phyloP scores from a whole-genome alignment of 1,140 invertebrate species.

The Pseudoatta argentina region DNA sequence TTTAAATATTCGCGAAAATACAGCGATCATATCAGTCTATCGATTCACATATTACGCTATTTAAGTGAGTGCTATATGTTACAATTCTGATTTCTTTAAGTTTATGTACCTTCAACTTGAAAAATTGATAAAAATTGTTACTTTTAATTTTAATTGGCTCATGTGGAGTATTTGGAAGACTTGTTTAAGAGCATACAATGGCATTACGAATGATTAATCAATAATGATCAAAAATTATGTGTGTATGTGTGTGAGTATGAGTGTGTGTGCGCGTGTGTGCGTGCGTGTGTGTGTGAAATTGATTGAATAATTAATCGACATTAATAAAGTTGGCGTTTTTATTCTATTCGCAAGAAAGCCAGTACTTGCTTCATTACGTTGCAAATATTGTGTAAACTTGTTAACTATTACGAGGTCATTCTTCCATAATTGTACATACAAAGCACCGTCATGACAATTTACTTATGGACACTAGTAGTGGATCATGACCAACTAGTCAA shows the following conservation, averaged over 20 bases:
- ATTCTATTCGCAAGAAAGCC: slow-evolving; percentile 73
- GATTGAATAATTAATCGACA: slow-evolving; percentile 29
- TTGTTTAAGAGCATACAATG: slow-evolving; percentile 34
- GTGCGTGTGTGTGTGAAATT: not conserved
- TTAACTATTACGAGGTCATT: slow-evolving; percentile 74
- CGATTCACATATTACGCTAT: not conserved
- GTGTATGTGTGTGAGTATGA: not conserved
- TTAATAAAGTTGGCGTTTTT: slow-evolving; percentile 52
- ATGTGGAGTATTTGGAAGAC: not conserved
- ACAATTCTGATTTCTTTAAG: slow-evolving; percentile 16
- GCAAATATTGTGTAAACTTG: slow-evolving; percentile 70
- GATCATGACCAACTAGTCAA: slow-evolving; percentile 84
- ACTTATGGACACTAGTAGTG: slow-evolving; percentile 78
- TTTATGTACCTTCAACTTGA: slow-evolving; percentile 17
- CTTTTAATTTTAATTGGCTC: slow-evolving; percentile 34
- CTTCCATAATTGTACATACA: slow-evolving; percentile 83
- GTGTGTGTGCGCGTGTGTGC: not conserved
- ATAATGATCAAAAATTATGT: slow-evolving; percentile 35
- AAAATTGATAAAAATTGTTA: slow-evolving; percentile 36
- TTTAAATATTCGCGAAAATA: slow-evolving; percentile 26
- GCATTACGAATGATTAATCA: slow-evolving; percentile 57
- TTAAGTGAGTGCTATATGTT: slow-evolving; percentile 7
- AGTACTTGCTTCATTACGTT: slow-evolving; percentile 70
- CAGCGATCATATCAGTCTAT: slow-evolving; percentile 3
- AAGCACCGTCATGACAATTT: slow-evolving; percentile 84